Conservation (phyloP, 2,888 invertebrate species). For the Sarcophaga caerulescens region DNA sequence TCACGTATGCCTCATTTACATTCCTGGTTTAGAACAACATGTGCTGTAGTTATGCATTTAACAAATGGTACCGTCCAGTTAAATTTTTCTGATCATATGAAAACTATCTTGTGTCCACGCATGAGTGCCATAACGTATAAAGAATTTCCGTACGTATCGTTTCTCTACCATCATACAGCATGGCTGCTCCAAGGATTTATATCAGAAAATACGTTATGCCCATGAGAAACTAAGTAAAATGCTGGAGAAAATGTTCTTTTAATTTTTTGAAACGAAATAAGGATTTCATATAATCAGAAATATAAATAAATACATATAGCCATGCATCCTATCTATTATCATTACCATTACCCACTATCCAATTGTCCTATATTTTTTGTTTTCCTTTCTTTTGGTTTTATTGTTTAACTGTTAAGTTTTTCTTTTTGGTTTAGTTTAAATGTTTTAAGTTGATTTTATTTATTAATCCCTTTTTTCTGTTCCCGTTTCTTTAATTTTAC, state of each 20-base stretch:
- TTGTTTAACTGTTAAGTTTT: slow-evolving; percentile 16
- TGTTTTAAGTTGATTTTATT: neutral
- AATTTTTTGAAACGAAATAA: neutral
- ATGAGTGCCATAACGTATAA: slow-evolving; percentile 98
- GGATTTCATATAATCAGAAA: slow-evolving; percentile 6
- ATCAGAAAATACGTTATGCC: slow-evolving; percentile 92
- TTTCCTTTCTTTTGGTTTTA: slow-evolving; percentile 21
- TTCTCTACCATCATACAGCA: slow-evolving; percentile 91
- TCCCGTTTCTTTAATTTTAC: slow-evolving; percentile 13
- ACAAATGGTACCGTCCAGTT: slow-evolving; percentile 99
- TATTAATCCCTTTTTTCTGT: neutral
- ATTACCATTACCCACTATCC: no score
- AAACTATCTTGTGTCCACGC: slow-evolving; percentile 98
- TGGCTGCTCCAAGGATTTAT: slow-evolving; percentile 92
- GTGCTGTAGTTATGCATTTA: slow-evolving; percentile 97
- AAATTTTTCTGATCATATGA: slow-evolving; percentile 98
- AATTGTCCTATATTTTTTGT: slow-evolving; percentile 11
- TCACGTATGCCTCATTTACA: slow-evolving; percentile 96
- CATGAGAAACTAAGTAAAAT: slow-evolving; percentile 85
- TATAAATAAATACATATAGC: neutral
- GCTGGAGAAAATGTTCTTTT: slow-evolving; percentile 78
- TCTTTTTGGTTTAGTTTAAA: neutral
- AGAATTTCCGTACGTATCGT: slow-evolving; percentile 95
- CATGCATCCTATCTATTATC: no score
- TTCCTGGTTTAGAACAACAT: slow-evolving; percentile 97